Conservation (phyloP, 2,113 vertebrate species). For the Tangachromis dhanisi region DNA sequence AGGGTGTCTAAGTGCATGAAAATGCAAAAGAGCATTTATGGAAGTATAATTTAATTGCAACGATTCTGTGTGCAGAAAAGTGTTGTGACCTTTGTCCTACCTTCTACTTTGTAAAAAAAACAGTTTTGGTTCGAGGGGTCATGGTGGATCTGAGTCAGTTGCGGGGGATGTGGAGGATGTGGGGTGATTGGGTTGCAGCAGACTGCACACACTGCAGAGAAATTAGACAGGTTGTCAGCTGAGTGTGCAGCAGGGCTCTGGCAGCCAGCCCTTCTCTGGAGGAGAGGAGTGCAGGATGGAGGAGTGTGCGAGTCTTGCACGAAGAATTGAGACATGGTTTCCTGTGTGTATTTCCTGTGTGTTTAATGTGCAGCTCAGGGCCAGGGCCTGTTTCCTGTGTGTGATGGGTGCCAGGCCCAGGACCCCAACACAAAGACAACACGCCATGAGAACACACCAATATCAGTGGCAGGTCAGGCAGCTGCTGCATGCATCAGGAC, state of each 20-base stretch:
- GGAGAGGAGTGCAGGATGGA: conserved; percentile 31
- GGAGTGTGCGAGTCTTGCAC: conserved; percentile 33
- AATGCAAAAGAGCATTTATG: background rate
- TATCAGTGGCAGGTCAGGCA: conserved; percentile 31
- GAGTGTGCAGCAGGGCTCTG: conserved; percentile 13
- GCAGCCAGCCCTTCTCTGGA: conserved; percentile 17
- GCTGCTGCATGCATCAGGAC: conserved; percentile 35
- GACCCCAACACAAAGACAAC: conserved; percentile 32
- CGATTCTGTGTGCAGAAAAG: background rate
- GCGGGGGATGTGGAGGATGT: background rate
- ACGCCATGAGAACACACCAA: background rate
- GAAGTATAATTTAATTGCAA: background rate
- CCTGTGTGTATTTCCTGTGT: conserved; percentile 66
- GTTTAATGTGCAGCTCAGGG: conserved; percentile 62
- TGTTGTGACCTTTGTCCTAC: background rate
- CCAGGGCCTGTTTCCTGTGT: conserved; percentile 69
- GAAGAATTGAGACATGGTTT: conserved; percentile 47
- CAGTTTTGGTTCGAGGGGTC: background rate
- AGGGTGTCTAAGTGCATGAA: background rate
- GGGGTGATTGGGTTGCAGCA: background rate
- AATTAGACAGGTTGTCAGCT: conserved; percentile 49
- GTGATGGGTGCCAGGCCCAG: conserved; percentile 69
- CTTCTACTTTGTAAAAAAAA: background rate
- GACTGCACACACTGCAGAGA: conserved; percentile 10
- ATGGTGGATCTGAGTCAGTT: background rate